phyloP scores from a whole-genome alignment of 64 coral and sea anemone species.

The Astreopora myriophthalma region DNA sequence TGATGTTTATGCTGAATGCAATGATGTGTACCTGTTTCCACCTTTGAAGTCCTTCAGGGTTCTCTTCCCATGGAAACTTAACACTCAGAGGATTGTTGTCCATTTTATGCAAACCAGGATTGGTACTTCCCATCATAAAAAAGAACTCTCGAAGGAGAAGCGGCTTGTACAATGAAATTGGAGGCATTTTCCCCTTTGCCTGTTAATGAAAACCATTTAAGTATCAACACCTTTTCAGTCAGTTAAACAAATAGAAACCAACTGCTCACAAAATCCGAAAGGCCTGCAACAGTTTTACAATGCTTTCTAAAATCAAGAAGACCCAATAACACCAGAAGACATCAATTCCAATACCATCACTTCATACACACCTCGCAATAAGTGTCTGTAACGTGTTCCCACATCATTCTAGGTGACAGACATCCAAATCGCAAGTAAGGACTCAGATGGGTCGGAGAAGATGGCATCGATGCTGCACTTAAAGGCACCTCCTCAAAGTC shows the following conservation, averaged over 20 bases:
- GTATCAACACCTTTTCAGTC: no score
- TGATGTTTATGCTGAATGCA: no score
- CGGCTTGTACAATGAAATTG: background rate
- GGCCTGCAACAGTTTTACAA: no score
- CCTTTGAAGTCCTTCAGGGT: constrained; percentile 11
- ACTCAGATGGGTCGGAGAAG: constrained; percentile 28
- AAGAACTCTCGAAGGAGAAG: constrained; percentile 50
- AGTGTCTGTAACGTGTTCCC: background rate
- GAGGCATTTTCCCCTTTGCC: constrained; percentile 20
- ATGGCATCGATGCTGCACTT: constrained; percentile 20
- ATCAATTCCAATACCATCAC: background rate
- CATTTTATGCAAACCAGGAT: constrained; percentile 43
- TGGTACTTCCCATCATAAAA: background rate
- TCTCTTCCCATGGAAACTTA: constrained; percentile 38
- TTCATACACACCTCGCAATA: constrained; percentile 37
- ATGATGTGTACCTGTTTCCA: constrained; percentile 57
- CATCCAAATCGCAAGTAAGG: constrained; percentile 68
- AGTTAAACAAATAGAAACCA: no score
- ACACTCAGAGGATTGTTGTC: constrained; percentile 22
- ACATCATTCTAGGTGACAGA: constrained; percentile 51
- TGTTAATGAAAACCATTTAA: background rate
- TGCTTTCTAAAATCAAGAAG: no score
- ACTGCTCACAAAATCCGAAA: no score
- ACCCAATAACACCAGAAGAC: no score
- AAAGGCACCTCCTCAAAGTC: constrained; percentile 26